Evolutionary conservation across 2,797 vertebrate genomes (phyloP).

Genomic region (Dipus sagitta): DNA sequence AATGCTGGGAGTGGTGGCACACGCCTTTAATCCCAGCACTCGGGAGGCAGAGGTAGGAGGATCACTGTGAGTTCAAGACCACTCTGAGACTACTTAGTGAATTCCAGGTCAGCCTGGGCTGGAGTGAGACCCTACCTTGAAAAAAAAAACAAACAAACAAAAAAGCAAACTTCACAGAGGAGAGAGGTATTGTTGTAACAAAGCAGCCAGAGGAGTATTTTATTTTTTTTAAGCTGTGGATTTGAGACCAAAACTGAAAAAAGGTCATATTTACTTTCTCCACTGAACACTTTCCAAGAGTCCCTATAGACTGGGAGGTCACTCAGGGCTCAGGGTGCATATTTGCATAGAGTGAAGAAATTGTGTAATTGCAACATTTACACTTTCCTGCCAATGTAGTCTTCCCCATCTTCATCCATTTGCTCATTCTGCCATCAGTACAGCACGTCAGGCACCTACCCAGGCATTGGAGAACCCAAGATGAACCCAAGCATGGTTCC

Average conservation of each 20-base stretch:
- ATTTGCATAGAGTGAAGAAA: neutral
- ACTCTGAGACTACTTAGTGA: too few relatives aligned
- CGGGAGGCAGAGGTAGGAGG: too few relatives aligned
- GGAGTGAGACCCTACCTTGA: too few relatives aligned
- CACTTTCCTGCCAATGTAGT: neutral
- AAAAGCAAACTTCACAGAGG: slow-evolving; percentile 4
- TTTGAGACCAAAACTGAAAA: slow-evolving; percentile 44
- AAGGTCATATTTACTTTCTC: slow-evolving; percentile 1
- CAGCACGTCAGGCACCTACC: neutral
- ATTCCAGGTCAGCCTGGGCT: too few relatives aligned
- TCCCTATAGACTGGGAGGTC: neutral
- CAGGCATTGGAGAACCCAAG: neutral
- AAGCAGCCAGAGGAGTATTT: slow-evolving; percentile 21
- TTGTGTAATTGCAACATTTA: neutral
- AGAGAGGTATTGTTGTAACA: slow-evolving; percentile 2
- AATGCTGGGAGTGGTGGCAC: too few relatives aligned
- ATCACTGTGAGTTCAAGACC: too few relatives aligned
- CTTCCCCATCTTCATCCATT: slow-evolving; percentile 3
- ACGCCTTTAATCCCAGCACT: too few relatives aligned
- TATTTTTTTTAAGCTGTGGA: slow-evolving; percentile 1
- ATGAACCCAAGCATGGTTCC: neutral
- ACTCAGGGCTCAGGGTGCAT: neutral
- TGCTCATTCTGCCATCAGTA: neutral
- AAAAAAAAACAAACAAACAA: too few relatives aligned
- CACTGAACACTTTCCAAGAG: neutral